These are phyloP conservation scores for Noctua pronuba DNA, from an alignment of 2,888 invertebrate genomes.

Conservation along the genomic window DNA sequence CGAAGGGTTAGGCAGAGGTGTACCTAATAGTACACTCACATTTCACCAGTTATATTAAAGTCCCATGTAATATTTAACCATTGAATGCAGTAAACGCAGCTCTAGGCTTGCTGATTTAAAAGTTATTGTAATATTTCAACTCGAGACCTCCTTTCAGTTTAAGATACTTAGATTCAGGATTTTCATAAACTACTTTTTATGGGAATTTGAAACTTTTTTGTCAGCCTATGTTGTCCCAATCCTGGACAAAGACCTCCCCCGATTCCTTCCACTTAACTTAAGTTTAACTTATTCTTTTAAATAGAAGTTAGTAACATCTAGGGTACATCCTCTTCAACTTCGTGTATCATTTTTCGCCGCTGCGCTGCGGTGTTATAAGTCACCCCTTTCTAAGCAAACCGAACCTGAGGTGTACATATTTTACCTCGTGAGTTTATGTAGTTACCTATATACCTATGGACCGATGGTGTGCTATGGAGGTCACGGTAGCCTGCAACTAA, in stretches of 20 bases:
- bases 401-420: neutral
- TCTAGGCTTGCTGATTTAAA: neutral
- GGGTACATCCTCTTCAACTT: neutral
- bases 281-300: neutral
- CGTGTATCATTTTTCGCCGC: neutral
- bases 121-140: neutral
- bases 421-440: neutral
- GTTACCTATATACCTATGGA: no score
- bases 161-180: neutral
- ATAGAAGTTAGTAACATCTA: neutral
- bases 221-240: no score
- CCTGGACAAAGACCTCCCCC: no score
- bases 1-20: no score
- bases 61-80: neutral
- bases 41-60: no score
- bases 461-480: conserved; percentile 36
- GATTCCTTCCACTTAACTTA: no score
- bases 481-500: conserved; percentile 54
- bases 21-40: no score
- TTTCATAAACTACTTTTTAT: neutral
- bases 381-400: neutral
- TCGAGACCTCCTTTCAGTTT: neutral
- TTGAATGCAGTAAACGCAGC: neutral
- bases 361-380: neutral
- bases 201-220: neutral